Conservation (phyloP, 2,113 vertebrate species). For the Gracilinanus agilis region DNA sequence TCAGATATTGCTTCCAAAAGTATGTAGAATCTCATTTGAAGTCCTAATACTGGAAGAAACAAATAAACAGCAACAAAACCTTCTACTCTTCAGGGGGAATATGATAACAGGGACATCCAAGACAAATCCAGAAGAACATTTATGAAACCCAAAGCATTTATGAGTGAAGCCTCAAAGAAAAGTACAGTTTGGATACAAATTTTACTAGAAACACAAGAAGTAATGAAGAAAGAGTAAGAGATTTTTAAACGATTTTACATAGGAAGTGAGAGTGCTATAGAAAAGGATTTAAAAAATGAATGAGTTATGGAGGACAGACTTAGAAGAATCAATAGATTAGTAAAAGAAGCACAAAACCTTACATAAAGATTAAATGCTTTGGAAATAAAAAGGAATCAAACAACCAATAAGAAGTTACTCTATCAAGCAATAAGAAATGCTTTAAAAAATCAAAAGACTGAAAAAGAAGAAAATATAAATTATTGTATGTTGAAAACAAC, state of each 20-base stretch:
- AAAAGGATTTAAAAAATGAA: neutral
- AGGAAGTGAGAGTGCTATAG: neutral
- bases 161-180: neutral
- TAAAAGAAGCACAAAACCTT: neutral
- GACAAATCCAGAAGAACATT: neutral
- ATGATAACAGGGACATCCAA: neutral
- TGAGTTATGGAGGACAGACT: neutral
- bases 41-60: neutral
- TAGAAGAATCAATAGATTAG: neutral
- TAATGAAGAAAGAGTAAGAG: neutral
- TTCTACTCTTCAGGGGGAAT: neutral
- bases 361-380: neutral
- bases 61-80: neutral
- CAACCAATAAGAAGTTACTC: too few species aligned
- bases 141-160: neutral
- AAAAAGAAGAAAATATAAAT: too few species aligned
- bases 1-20: neutral
- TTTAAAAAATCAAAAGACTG: too few species aligned
- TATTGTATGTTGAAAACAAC: too few species aligned
- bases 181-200: neutral
- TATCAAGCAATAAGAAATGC: too few species aligned
- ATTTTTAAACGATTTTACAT: neutral
- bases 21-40: neutral
- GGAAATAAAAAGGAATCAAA: neutral
- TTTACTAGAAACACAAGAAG: neutral